phyloP scores from a whole-genome alignment of 2,888 invertebrate species.

The Pardosa pseudoannulata region DNA sequence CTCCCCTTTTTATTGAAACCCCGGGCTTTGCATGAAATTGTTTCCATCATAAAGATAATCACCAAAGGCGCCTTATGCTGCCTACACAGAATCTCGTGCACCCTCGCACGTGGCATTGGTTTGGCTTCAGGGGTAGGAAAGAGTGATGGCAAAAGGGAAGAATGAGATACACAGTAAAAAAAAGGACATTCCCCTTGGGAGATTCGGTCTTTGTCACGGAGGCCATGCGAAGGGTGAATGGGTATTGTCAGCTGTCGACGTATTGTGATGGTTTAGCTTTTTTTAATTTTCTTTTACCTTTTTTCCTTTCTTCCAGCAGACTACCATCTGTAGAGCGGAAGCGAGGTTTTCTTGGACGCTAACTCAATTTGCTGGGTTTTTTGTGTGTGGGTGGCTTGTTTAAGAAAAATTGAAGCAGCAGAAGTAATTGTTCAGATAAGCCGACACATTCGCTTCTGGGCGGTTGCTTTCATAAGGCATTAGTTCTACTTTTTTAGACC shows the following conservation, averaged over 20 bases:
- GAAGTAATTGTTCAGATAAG: no score
- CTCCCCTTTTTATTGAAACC: neutral
- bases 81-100: neutral
- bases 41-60: neutral
- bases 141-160: neutral
- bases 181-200: neutral
- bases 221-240: neutral
- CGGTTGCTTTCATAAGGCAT: no score
- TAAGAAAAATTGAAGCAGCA: neutral
- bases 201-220: slow-evolving; percentile 4
- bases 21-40: neutral
- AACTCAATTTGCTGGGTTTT: neutral
- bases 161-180: neutral
- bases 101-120: neutral
- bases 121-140: neutral
- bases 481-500: no score
- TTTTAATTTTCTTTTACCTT: neutral
- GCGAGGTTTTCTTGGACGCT: neutral
- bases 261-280: no score
- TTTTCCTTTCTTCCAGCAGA: neutral
- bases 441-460: no score
- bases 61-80: neutral
- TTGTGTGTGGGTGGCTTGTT: neutral
- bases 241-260: neutral
- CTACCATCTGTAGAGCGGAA: neutral